A percentile compares a stretch with the other conserved stretches of the same genome.
Evolutionary conservation across 2,888 invertebrate species (phyloP).

Genomic region (Protodeltote pygarga): DNA sequence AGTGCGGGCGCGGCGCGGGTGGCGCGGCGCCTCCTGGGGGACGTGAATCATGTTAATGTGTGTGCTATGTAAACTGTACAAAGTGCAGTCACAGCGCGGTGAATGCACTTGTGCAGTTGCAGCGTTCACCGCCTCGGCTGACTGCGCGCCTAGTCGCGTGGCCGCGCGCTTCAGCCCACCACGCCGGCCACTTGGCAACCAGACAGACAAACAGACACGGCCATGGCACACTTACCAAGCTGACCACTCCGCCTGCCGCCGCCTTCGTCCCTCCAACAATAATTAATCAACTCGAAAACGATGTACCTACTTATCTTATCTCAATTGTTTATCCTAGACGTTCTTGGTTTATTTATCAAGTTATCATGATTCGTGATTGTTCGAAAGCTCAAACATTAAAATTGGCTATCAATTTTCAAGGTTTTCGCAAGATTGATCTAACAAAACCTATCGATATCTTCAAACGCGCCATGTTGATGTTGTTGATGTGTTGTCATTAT

Average conservation of each 20-base stretch:
- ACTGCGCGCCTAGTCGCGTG: slow-evolving; percentile 77
- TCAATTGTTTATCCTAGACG: too few species aligned
- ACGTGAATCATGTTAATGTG: neutral
- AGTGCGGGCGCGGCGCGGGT: too few species aligned
- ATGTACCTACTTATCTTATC: slow-evolving; percentile 23
- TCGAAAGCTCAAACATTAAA: too few species aligned
- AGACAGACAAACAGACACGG: slow-evolving; percentile 61
- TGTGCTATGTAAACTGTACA: slow-evolving; percentile 23
- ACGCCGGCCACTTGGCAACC: slow-evolving; percentile 83
- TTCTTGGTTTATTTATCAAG: too few species aligned
- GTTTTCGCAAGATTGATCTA: too few species aligned
- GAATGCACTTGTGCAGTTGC: slow-evolving; percentile 58
- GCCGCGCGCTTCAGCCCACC: slow-evolving; percentile 71
- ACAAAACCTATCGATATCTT: too few species aligned
- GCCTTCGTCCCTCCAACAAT: slow-evolving; percentile 24
- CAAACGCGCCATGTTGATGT: too few species aligned
- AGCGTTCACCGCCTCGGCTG: slow-evolving; percentile 51
- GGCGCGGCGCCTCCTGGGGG: too few species aligned
- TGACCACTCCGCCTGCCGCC: slow-evolving; percentile 51
- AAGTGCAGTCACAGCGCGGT: slow-evolving; percentile 44
- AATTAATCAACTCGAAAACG: slow-evolving; percentile 13
- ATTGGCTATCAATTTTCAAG: too few species aligned
- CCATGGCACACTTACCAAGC: slow-evolving; percentile 58
- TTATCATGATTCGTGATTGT: too few species aligned
- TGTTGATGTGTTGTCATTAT: too few species aligned